Conservation (phyloP, 2,113 vertebrate genomes). For the Chamaetylas fuelleborni region DNA sequence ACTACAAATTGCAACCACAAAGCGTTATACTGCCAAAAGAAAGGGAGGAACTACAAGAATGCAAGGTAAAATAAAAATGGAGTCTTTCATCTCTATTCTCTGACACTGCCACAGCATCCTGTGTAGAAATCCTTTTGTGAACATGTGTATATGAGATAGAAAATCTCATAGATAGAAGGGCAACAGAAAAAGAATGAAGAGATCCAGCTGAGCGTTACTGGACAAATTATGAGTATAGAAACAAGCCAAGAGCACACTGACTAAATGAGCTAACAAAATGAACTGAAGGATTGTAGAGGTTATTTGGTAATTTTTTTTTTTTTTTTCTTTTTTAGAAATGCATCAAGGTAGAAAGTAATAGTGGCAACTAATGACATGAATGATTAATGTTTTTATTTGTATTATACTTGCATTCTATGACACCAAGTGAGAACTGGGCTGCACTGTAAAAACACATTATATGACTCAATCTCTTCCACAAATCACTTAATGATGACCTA, state of each 20-base stretch:
- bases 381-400: slow-evolving; percentile 54
- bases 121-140: background rate
- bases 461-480: slow-evolving; percentile 49
- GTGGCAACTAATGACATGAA: slow-evolving; percentile 28
- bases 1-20: background rate
- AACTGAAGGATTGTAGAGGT: background rate
- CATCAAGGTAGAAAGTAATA: slow-evolving; percentile 26
- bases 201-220: background rate
- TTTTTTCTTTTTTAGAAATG: background rate
- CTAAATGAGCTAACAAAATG: slow-evolving; percentile 16
- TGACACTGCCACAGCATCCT: background rate
- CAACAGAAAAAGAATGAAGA: background rate
- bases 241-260: background rate
- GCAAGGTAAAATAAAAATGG: background rate
- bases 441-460: slow-evolving; percentile 31
- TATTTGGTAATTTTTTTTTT: background rate
- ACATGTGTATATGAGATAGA: background rate
- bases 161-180: background rate
- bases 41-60: background rate
- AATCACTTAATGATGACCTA: slow-evolving; percentile 55
- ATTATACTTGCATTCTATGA: slow-evolving; percentile 15
- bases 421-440: slow-evolving; percentile 39
- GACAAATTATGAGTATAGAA: background rate
- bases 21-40: background rate
- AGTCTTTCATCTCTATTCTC: background rate